A percentile compares a stretch with the other conserved stretches of the same genome.
Conservation (phyloP, 2,113 vertebrate genomes). For the Leucopsar rothschildi region DNA sequence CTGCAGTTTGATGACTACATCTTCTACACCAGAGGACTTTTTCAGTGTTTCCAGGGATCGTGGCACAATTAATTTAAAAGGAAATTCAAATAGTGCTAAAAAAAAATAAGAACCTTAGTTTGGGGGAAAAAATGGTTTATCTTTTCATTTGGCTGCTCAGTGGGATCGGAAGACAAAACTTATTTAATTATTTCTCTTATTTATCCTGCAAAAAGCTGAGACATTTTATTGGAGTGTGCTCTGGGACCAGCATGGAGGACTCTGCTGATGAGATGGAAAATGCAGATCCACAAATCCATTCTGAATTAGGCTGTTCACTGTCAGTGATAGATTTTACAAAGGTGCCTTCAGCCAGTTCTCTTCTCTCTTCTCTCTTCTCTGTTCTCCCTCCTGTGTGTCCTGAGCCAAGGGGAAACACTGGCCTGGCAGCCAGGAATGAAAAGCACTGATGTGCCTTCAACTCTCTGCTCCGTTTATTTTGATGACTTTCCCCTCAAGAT, state of each 20-base stretch:
- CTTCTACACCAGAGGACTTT: not conserved
- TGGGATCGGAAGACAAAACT: not conserved
- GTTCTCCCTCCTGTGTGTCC: fast-evolving
- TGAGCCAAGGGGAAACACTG: not conserved
- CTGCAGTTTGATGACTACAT: not conserved
- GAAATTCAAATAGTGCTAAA: not conserved
- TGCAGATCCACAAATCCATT: not conserved
- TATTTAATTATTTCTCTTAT: not conserved
- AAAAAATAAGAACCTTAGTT: not conserved
- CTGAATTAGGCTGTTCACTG: not conserved
- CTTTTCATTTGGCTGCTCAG: not conserved
- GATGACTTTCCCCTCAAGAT: not conserved
- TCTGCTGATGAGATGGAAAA: not conserved
- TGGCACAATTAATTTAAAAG: not conserved
- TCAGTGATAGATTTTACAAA: not conserved
- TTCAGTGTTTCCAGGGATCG: not conserved
- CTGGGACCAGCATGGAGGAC: not conserved
- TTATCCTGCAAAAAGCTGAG: not conserved
- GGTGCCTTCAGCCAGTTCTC: not conserved
- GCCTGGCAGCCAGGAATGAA: not conserved
- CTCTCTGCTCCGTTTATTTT: not conserved
- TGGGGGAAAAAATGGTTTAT: not conserved
- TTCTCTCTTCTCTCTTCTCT: not conserved
- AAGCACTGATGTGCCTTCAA: not conserved
- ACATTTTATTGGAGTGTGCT: not conserved